These are phyloP conservation scores for Bursaphelenchus mucronatus DNA, from an alignment of 1,140 invertebrate genomes.

Conservation along the genomic window DNA sequence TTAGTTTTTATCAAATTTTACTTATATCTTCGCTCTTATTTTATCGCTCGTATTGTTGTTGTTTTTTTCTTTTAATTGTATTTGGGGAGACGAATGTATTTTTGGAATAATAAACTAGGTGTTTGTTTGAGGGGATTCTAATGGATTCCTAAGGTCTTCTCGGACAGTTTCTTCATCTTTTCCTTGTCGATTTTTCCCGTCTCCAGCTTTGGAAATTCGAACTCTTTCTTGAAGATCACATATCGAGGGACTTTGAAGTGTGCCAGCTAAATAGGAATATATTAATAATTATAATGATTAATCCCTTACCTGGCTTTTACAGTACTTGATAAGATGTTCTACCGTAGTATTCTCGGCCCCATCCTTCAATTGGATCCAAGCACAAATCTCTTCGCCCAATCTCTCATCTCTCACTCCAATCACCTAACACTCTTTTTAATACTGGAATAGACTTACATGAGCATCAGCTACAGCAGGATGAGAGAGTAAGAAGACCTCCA, in stretches of 20 bases:
- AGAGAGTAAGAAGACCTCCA: slow-evolving; percentile 75
- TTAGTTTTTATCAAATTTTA: no score
- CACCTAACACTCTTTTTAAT: slow-evolving; percentile 52
- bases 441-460: not conserved
- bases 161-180: no score
- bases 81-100: no score
- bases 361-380: slow-evolving; percentile 67
- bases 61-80: no score
- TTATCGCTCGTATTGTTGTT: no score
- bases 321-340: not conserved
- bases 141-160: no score
- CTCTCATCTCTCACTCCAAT: slow-evolving; percentile 74
- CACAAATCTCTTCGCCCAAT: slow-evolving; percentile 78
- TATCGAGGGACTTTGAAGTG: slow-evolving; percentile 20
- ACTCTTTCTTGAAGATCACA: not conserved
- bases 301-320: no score
- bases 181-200: slow-evolving; percentile 20
- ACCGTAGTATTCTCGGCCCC: slow-evolving; percentile 27
- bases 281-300: no score
- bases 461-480: slow-evolving; percentile 9
- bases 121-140: no score
- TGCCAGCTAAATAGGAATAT: not conserved
- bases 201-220: slow-evolving; percentile 5
- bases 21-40: no score
- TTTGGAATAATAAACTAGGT: no score